Percentiles rank a stretch among this genome's conserved stretches.
Conservation (phyloP, 2,888 invertebrate genomes). For the Andricus curvator region DNA sequence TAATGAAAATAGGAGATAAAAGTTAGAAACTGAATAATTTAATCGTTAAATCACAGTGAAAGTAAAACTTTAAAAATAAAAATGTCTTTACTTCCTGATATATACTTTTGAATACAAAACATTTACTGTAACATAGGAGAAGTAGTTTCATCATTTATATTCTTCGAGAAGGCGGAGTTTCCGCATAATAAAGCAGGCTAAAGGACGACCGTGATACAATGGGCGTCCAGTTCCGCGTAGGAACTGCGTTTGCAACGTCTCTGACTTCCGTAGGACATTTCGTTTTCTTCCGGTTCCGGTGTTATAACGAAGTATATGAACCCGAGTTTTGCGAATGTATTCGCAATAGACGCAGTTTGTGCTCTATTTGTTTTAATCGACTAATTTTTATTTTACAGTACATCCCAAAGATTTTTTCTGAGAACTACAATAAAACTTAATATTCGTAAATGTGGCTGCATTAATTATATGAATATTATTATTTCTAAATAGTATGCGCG, state of each 20-base stretch:
- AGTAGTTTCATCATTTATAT: neutral
- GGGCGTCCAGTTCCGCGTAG: neutral
- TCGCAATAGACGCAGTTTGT: neutral
- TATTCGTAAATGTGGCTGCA: no score
- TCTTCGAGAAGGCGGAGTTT: constrained; percentile 20
- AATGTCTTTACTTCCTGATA: neutral
- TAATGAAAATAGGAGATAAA: no score
- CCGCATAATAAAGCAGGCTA: constrained; percentile 10
- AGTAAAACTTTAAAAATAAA: neutral
- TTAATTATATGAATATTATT: no score
- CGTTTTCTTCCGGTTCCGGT: constrained; percentile 27
- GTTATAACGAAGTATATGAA: neutral
- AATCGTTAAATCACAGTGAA: neutral
- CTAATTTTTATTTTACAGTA: neutral
- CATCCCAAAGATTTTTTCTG: no score
- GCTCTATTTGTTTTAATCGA: neutral
- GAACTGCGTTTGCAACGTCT: neutral
- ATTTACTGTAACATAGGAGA: neutral
- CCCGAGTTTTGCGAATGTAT: neutral
- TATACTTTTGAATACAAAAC: neutral
- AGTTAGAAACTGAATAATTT: no score
- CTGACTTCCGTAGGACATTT: constrained; percentile 1
- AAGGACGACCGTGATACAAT: constrained; percentile 5
- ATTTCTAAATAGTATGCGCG: no score
- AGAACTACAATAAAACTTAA: no score